Evolutionary conservation across 2,113 vertebrate genomes (phyloP), one percentile per base, ranked within the genome.

Genomic region (Sylvietta virens): DNA sequence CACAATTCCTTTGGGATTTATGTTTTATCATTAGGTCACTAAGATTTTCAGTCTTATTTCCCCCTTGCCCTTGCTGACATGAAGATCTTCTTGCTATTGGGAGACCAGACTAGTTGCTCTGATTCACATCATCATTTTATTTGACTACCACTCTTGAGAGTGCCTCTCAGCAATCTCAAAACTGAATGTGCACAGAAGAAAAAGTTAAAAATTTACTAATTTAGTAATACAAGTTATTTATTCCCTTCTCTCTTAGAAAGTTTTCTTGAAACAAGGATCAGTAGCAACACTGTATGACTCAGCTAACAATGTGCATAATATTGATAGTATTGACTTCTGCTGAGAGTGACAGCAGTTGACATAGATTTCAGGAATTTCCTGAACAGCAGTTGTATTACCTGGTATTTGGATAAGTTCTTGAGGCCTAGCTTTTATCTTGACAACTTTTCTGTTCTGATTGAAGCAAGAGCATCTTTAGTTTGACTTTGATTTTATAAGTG

Each of bases 291-390:
- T 58, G 7, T 39, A 10, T 78, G 48, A 30, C 48, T 85, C 5
- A 2, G 15, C 9, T 45, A 53, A 48, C 12, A 2, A 67, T 24
- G 10, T 42, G 30, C 30, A 13, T 60, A 50, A 22, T 15, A 10
- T 4, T 0, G 2, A 13, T 60, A 50, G 20, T 15, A 10, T 4
- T 0, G 2, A 13, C 42, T 87, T 76, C 54, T 81, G 33, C 50
- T 72, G 54, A 60, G 65, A 80, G 30, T 62, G 33, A 15, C 10
- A 42, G 48, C 22, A 88, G 22, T 64, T 37, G 21, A 57, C 0
- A 7, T 10, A 56, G 69, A 47, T 82, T 90, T 79, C 24, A 39
- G 23, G 30, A 54, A 39, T 28, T 80, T 81, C 33, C 79, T 72
- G 23, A 79, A 67, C 18, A 64, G 62, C 53, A 72, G 5, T 35